A percentile compares a stretch with the other conserved stretches of the same genome.
These are phyloP conservation scores for Alca torda DNA, from an alignment of 2,797 vertebrate species.

Conservation along the genomic window DNA sequence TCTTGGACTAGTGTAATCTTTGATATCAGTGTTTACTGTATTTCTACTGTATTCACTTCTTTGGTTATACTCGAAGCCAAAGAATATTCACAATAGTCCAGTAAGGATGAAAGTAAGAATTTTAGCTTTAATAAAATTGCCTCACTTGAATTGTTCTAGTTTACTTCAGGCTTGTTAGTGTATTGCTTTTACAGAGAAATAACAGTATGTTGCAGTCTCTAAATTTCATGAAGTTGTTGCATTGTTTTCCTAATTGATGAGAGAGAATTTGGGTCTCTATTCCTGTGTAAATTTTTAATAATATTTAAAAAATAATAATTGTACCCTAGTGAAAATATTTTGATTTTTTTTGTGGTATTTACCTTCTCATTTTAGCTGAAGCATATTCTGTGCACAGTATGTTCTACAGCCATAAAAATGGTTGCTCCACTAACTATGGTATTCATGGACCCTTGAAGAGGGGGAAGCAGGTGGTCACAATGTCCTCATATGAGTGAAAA, in stretches of 20 bases:
- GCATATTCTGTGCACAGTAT: conserved; percentile 75
- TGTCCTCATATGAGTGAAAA: conserved; percentile 75
- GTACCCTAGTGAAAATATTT: conserved; percentile 74
- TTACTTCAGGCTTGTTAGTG: conserved; percentile 11
- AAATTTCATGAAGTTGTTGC: conserved; percentile 48
- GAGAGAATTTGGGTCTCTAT: conserved; percentile 67
- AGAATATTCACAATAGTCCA: background rate
- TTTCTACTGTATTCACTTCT: background rate
- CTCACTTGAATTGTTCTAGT: background rate
- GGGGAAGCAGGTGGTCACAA: conserved; percentile 70
- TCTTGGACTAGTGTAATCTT: background rate
- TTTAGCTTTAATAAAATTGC: background rate
- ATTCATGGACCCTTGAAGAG: conserved; percentile 73
- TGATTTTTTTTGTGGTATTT: conserved; percentile 76
- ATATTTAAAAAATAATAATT: conserved; percentile 61
- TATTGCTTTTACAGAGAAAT: conserved; percentile 19
- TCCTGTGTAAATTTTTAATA: conserved; percentile 68
- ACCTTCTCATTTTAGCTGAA: conserved; percentile 75
- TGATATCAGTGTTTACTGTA: background rate
- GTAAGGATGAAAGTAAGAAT: conserved; percentile 1
- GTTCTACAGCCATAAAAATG: conserved; percentile 75
- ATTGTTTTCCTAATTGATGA: conserved; percentile 70
- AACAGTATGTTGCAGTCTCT: conserved; percentile 18
- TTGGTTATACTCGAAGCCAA: conserved; percentile 11
- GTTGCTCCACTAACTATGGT: conserved; percentile 76